A percentile compares a stretch with the other conserved stretches of the same genome.
phyloP scores from a whole-genome alignment of 2,797 vertebrate genomes.

The Pseudocheirus occidentalis region DNA sequence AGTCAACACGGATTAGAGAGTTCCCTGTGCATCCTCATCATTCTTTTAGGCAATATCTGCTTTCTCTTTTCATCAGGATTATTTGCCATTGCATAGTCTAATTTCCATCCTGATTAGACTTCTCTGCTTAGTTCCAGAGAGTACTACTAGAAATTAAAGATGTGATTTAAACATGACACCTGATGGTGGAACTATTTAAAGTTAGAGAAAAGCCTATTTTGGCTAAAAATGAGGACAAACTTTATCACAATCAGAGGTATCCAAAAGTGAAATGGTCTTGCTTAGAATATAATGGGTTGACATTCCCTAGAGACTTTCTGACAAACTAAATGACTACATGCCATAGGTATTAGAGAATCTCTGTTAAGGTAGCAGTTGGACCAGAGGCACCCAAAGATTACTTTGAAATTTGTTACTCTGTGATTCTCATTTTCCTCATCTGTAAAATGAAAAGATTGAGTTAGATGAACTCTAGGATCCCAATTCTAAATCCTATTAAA shows the following conservation, averaged over 20 bases:
- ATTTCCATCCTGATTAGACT: not conserved
- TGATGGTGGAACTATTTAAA: not conserved
- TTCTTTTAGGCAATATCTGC: not conserved
- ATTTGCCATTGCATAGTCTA: not conserved
- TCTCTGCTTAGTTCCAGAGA: not conserved
- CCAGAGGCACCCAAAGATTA: not conserved
- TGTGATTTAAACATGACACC: too few species aligned
- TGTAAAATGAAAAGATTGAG: not conserved
- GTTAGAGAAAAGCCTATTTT: not conserved
- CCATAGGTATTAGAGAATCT: not conserved
- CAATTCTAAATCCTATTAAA: not conserved
- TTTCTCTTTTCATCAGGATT: not conserved
- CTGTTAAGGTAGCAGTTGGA: not conserved
- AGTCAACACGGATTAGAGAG: too few species aligned
- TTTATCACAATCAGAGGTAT: not conserved
- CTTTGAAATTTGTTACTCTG: not conserved
- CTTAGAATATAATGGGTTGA: too few species aligned
- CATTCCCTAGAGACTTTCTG: not conserved
- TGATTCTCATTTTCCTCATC: not conserved
- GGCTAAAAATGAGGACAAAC: not conserved
- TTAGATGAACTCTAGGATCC: not conserved
- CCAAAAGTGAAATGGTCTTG: not conserved
- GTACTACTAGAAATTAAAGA: not conserved
- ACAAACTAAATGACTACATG: not conserved
- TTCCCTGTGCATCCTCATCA: not conserved